Percentiles rank a stretch among this genome's conserved stretches.
These are phyloP conservation scores for Oreochromis grahami DNA, from an alignment of 2,797 vertebrate species.

Conservation along the genomic window DNA sequence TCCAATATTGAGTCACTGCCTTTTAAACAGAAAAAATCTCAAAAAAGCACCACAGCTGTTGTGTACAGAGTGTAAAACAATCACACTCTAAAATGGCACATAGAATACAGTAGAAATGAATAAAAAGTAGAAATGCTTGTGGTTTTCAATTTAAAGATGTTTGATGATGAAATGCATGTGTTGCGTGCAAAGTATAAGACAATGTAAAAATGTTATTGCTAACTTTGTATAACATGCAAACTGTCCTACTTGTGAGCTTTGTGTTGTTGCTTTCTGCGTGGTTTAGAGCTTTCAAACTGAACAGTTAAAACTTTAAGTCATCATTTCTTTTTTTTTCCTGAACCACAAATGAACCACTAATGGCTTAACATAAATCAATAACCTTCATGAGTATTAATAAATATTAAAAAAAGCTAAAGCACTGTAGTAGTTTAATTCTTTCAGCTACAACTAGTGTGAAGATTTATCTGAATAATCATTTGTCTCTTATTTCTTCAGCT, in stretches of 20 bases:
- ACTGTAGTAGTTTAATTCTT: neutral
- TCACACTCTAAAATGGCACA: neutral
- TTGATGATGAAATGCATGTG: neutral
- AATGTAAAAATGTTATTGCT: neutral
- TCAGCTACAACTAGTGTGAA: neutral
- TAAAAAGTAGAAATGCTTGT: neutral
- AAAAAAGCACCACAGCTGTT: neutral
- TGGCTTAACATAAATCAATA: neutral
- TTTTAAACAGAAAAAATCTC: neutral
- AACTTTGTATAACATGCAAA: neutral
- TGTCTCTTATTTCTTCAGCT: neutral
- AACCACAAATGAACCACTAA: neutral
- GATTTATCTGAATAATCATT: neutral
- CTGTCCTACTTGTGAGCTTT: neutral
- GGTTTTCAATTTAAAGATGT: neutral
- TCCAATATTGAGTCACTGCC: neutral
- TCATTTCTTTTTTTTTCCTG: neutral
- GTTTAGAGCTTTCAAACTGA: neutral
- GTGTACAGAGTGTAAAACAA: neutral
- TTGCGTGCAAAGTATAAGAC: neutral
- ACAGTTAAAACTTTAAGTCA: neutral
- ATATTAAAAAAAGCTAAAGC: fast-evolving
- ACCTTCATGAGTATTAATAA: neutral
- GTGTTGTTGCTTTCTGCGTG: neutral
- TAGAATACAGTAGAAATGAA: neutral